These are phyloP conservation scores for Hipposideros armiger DNA, from an alignment of 2,113 vertebrate species.

Conservation along the genomic window DNA sequence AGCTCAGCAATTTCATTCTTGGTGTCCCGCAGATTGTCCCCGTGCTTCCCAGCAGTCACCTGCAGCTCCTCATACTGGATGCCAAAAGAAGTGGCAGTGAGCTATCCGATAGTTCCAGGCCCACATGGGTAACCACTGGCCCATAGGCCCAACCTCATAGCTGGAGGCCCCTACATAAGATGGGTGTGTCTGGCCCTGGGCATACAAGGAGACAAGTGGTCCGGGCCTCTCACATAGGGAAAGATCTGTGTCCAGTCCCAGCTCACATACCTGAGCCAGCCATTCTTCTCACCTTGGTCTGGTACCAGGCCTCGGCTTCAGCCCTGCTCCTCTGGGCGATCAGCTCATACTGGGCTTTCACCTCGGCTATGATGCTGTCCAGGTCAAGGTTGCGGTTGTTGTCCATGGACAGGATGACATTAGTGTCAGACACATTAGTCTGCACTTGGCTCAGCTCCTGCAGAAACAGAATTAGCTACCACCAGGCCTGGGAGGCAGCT, in stretches of 20 bases:
- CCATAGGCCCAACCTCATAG: background rate
- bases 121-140: too few relatives aligned
- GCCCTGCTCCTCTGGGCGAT: slow-evolving; percentile 92
- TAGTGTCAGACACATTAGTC: slow-evolving; percentile 92
- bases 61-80: slow-evolving; percentile 79
- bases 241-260: background rate
- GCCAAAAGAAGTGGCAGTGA: background rate
- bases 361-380: slow-evolving; percentile 93
- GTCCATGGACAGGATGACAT: slow-evolving; percentile 95
- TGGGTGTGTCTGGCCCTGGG: background rate
- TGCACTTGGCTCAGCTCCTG: slow-evolving; percentile 95
- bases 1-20: slow-evolving; percentile 93
- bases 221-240: background rate
- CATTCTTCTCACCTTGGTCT: slow-evolving; percentile 90
- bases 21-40: slow-evolving; percentile 90
- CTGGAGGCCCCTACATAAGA: rapidly evolving
- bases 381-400: slow-evolving; percentile 95
- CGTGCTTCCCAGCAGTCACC: slow-evolving; percentile 87
- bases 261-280: background rate
- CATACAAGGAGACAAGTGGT: too few relatives aligned
- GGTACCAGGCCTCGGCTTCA: slow-evolving; percentile 95
- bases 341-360: slow-evolving; percentile 94
- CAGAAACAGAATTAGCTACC: background rate
- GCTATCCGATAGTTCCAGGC: background rate
- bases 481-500: background rate